These are phyloP conservation scores for Mylabris phalerata DNA, from an alignment of 1,140 invertebrate species.

Conservation along the genomic window DNA sequence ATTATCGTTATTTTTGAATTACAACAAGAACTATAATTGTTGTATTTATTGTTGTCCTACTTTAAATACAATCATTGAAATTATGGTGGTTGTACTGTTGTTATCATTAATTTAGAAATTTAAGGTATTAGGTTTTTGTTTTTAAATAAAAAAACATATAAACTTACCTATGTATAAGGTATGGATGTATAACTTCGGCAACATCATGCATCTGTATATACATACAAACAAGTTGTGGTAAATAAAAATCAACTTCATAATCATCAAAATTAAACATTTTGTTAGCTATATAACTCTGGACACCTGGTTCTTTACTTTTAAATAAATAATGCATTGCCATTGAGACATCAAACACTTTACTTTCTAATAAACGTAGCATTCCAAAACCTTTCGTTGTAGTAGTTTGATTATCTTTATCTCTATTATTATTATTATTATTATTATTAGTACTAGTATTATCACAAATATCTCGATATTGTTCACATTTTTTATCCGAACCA, in stretches of 20 bases:
- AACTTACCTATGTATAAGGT: conserved; percentile 80
- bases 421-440: background rate
- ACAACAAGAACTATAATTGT: too few species aligned
- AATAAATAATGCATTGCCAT: conserved; percentile 97
- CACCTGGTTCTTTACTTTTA: conserved; percentile 96
- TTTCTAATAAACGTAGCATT: conserved; percentile 88
- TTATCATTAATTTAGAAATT: too few species aligned
- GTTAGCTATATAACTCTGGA: conserved; percentile 93
- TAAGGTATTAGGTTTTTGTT: too few species aligned
- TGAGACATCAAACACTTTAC: conserved; percentile 94
- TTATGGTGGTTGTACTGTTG: too few species aligned
- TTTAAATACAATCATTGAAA: too few species aligned
- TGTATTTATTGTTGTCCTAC: too few species aligned
- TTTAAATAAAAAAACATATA: background rate
- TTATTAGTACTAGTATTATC: background rate
- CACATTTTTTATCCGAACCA: background rate
- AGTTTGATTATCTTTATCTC: background rate
- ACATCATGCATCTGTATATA: conserved; percentile 97
- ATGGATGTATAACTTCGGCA: conserved; percentile 89
- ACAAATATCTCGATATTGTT: background rate
- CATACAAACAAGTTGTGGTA: conserved; percentile 96
- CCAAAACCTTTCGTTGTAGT: conserved; percentile 31
- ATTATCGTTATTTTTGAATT: too few species aligned
- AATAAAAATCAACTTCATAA: conserved; percentile 92
- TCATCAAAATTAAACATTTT: conserved; percentile 92